These are phyloP conservation scores for Mizuhopecten yessoensis DNA, from an alignment of 1,140 invertebrate species.

Conservation along the genomic window DNA sequence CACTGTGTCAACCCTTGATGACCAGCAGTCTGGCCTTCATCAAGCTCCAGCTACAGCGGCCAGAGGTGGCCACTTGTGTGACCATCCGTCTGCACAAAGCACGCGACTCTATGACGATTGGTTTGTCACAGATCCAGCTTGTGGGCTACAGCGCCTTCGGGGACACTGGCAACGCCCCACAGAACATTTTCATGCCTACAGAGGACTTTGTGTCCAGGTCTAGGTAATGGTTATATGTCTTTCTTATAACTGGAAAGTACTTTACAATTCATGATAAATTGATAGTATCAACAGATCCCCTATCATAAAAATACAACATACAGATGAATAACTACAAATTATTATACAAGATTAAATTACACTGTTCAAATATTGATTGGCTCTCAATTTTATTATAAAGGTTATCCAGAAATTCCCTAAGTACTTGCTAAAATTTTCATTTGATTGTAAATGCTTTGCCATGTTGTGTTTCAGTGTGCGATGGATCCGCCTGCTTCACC, in stretches of 20 bases:
- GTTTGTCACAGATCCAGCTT: constrained; percentile 93
- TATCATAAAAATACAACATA: too few species aligned
- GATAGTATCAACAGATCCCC: too few species aligned
- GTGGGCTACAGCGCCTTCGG: constrained; percentile 91
- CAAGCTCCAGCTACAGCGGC: constrained; percentile 90
- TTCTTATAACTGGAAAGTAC: background rate
- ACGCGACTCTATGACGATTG: constrained; percentile 93
- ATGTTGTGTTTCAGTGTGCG: constrained; percentile 85
- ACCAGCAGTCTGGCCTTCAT: constrained; percentile 94
- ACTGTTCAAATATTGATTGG: too few species aligned
- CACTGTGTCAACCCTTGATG: constrained; percentile 89
- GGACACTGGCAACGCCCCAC: constrained; percentile 80
- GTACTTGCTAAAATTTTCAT: too few species aligned
- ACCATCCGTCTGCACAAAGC: constrained; percentile 90
- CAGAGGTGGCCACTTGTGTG: constrained; percentile 89
- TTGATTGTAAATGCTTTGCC: too few species aligned
- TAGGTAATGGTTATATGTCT: constrained; percentile 71
- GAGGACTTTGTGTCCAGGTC: constrained; percentile 80
- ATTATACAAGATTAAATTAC: too few species aligned
- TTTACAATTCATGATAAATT: too few species aligned
- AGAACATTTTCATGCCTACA: constrained; percentile 78
- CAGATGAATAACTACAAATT: too few species aligned
- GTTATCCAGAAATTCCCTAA: too few species aligned
- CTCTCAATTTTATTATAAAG: too few species aligned
- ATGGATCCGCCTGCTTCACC: constrained; percentile 88